Evolutionary conservation across 2,797 vertebrate species (phyloP).

Genomic region (Sebastes steindachneri): DNA sequence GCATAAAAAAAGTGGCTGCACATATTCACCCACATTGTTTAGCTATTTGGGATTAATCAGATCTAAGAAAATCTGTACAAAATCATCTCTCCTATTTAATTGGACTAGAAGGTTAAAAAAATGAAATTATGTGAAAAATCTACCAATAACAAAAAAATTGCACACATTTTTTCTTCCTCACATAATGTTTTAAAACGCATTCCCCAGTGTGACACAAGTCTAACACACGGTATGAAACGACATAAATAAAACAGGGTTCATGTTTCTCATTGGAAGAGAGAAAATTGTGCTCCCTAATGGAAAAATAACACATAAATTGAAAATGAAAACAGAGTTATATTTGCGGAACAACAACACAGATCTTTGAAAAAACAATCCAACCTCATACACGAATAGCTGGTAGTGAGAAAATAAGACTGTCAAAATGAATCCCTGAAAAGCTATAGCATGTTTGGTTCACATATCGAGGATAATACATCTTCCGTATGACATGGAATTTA

Average conservation of each 20-base stretch:
- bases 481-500: background rate
- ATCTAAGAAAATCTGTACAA: background rate
- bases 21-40: background rate
- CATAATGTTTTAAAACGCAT: background rate
- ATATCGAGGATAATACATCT: background rate
- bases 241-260: background rate
- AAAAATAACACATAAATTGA: background rate
- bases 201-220: background rate
- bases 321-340: background rate
- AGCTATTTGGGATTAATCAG: background rate
- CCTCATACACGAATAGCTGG: background rate
- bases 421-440: conserved; percentile 8
- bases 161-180: background rate
- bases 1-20: background rate
- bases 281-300: background rate
- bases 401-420: background rate
- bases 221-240: background rate
- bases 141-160: no score
- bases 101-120: background rate
- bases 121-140: background rate
- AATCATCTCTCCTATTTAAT: background rate
- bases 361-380: background rate
- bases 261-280: background rate
- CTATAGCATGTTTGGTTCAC: background rate
- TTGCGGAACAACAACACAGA: background rate